Conservation (phyloP, 2,113 vertebrate species). For the Macrotis lagotis region DNA sequence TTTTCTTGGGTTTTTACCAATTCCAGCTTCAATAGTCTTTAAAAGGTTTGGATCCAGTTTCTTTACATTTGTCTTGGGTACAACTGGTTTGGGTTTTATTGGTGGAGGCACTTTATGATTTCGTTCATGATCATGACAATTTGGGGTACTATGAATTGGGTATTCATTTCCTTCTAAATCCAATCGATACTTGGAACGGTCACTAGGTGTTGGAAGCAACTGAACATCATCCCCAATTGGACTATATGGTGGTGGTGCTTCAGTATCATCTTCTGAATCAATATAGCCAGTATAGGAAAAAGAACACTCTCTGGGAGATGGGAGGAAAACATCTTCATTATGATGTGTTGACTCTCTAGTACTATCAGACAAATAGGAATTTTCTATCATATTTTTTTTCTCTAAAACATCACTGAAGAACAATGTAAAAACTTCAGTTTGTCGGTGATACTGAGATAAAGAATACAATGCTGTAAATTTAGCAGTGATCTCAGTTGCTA, state of each 20-base stretch:
- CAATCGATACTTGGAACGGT: constrained; percentile 93
- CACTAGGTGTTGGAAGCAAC: constrained; percentile 94
- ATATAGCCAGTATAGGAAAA: constrained; percentile 94
- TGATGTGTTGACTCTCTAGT: constrained; percentile 90
- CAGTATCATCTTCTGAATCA: constrained; percentile 97
- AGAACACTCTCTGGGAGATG: constrained; percentile 92
- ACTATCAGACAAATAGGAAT: constrained; percentile 93
- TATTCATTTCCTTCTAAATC: constrained; percentile 99
- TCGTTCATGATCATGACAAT: constrained; percentile 94
- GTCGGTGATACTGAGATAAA: constrained; percentile 96
- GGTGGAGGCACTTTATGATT: constrained; percentile 99
- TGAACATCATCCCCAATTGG: constrained; percentile 98
- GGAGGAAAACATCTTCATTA: constrained; percentile 93
- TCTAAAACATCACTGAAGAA: constrained; percentile 98
- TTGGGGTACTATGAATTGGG: constrained; percentile 94
- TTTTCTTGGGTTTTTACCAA: constrained; percentile 92
- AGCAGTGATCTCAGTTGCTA: constrained; percentile 96
- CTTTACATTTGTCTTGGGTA: constrained; percentile 93
- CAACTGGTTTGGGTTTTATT: constrained; percentile 94
- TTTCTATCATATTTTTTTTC: constrained; percentile 96
- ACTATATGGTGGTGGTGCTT: constrained; percentile 98
- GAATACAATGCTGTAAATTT: constrained; percentile 99
- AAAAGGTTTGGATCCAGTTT: constrained; percentile 98
- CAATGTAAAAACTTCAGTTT: constrained; percentile 96
- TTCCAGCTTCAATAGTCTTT: constrained; percentile 98